Base-by-base conservation (phyloP, 2,888 invertebrate genomes). In the Sclerodermus sp. region DNA sequence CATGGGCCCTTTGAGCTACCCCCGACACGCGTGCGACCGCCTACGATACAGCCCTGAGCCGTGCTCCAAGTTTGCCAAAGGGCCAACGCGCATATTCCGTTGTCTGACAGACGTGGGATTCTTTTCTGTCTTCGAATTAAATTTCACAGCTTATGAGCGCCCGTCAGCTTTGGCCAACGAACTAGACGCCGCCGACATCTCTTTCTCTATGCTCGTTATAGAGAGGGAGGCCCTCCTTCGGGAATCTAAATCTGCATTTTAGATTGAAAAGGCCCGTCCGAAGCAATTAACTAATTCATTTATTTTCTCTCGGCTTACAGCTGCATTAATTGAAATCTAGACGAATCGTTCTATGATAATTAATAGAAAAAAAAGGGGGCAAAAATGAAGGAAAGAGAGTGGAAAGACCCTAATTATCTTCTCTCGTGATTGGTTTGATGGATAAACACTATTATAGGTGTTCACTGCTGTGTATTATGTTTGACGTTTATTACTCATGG, bases 91-190 rank as follows among this genome's bases (percentile, higher is more conserved):
- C 55, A 56, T 55, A 56, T 56, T 41, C 58, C 49, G 48, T 53
- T 61, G 60, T 50, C 57, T 57, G 60, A 58, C 61, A 56, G 57
- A 51, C 62, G 57, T 60, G 55, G 36, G 60, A 60, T 54, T 42
- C 48, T 53, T 51, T 48, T 45, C 46, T 54, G 55, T 51, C 49
- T 45, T 47, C 49, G 69, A 71, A 73, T 73, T 71, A 63, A 73
- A 73, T 72, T 71, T 73, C 72, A 70, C 72, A 70, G 70, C 64
- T 67, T 62, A 64, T 67, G 60, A 64, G 61, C 60, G 56, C 53
- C 60, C 58, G 62, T 64, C 60, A 60, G 63, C 56, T 56, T 52
- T 53, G 57, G 47, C 57, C 42, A 56, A 57, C 42, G 42, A 53
- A 62, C 49, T 55, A 54, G 56, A 58, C 48, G 49, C 57, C 51